These are phyloP conservation scores for Characodon lateralis DNA, from an alignment of 2,797 vertebrate genomes.

Conservation along the genomic window DNA sequence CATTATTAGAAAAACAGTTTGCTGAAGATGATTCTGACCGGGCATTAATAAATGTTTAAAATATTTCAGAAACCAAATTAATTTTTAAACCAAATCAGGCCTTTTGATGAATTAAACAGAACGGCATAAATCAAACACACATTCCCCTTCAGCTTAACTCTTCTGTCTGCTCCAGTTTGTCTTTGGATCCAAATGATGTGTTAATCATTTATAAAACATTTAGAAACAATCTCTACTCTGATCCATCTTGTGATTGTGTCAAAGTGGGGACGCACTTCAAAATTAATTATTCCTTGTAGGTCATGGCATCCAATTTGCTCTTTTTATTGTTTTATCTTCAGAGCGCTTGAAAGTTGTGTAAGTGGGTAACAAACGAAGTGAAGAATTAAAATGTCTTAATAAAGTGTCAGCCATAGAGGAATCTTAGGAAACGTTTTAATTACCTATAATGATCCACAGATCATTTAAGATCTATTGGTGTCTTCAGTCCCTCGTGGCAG, in stretches of 20 bases:
- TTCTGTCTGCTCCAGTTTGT: background rate
- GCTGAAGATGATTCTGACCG: no score
- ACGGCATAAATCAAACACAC: background rate
- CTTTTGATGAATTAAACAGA: background rate
- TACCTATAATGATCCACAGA: background rate
- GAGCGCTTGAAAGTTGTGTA: background rate
- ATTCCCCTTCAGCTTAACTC: background rate
- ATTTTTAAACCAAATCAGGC: background rate
- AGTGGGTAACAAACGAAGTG: background rate
- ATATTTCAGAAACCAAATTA: no score
- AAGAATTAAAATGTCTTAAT: background rate
- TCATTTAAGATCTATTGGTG: background rate
- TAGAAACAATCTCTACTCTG: constrained; percentile 2
- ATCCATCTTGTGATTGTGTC: background rate
- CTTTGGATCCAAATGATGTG: background rate
- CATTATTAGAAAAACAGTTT: no score
- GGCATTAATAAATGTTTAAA: no score
- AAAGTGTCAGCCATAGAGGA: background rate
- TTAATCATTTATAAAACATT: constrained; percentile 3
- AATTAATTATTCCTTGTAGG: constrained; percentile 11
- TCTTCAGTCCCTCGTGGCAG: background rate
- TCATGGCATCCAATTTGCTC: constrained; percentile 4
- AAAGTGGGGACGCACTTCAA: constrained; percentile 10
- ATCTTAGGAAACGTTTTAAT: background rate
- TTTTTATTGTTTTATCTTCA: constrained; percentile 2